Base-by-base conservation (phyloP, 2,113 vertebrate genomes). In the Saguinus imperator region DNA sequence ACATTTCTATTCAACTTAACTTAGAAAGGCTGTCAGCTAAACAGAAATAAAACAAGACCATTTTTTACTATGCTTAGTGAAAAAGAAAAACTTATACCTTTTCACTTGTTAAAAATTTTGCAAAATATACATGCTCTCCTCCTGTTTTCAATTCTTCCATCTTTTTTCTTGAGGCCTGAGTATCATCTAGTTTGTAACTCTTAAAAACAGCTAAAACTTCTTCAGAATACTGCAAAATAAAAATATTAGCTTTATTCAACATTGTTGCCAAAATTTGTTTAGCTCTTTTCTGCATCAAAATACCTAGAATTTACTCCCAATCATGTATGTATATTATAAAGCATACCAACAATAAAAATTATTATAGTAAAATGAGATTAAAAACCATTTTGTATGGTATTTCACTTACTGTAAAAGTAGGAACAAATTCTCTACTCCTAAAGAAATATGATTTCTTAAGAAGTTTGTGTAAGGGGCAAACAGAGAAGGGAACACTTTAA, bases 81-180 rank as follows among this genome's bases (percentile, higher is more conserved):
- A 87, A 87, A 90, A 94, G 20, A 84, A 95, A 64, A 1, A 83
- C 32, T 89, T 0, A 21, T 98, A 99, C 99, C 99, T 99, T 99
- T 97, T 99, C 99, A 97, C 99, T 99, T 90, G 99, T 99, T 95
- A 99, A 99, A 97, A 99, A 99, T 98, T 99, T 99, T 0, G 99
- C 99, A 97, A 99, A 99, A 98, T 99, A 99, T 0, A 99, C 99
- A 6, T 99, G 99, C 6, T 99, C 99, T 91, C 99, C 99, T 86
- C 99, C 99, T 25, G 99, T 98, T 98, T 99, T 99, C 21, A 99
- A 98, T 96, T 99, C 99, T 96, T 99, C 99, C 94, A 99, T 97
- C 98, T 99, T 99, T 96, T 99, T 99, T 97, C 99, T 99, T 35
- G 99, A 99, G 27, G 99, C 99, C 97, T 99, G 99, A 97, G 99